Conservation (phyloP, 2,797 vertebrate genomes). For the Enteromius anoplus region DNA sequence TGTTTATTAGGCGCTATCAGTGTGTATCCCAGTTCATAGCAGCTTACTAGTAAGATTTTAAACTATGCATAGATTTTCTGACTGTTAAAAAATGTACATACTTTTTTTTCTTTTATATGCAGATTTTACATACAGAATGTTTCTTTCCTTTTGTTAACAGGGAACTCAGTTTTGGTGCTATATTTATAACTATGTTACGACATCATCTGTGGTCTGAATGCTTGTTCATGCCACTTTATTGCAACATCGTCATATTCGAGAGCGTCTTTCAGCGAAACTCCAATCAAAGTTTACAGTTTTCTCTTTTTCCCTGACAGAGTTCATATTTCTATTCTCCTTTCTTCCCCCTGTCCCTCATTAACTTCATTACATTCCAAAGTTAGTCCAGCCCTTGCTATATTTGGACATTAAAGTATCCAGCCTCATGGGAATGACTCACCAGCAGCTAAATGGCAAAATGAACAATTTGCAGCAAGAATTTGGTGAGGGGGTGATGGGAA, state of each 20-base stretch:
- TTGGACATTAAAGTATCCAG: constrained; percentile 66
- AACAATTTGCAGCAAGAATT: constrained; percentile 36
- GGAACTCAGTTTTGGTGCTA: neutral
- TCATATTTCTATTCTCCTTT: constrained; percentile 16
- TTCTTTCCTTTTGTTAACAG: neutral
- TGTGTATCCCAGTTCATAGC: neutral
- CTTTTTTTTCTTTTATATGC: no score
- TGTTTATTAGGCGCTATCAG: no score
- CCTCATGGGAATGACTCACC: constrained; percentile 54
- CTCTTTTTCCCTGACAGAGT: neutral
- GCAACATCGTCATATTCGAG: neutral
- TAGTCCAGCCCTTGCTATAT: constrained; percentile 62
- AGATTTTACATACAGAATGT: neutral
- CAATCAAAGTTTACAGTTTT: neutral
- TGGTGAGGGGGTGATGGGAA: constrained; percentile 37
- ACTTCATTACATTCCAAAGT: constrained; percentile 56
- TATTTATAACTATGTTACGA: neutral
- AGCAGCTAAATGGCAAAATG: constrained; percentile 43
- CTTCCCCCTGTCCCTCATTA: constrained; percentile 33
- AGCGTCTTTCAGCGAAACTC: neutral
- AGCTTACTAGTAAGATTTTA: neutral
- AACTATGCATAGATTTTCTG: neutral
- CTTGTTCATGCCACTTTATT: neutral
- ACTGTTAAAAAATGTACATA: neutral
- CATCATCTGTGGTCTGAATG: neutral